Percentiles rank a stretch among this genome's conserved stretches.
These are phyloP conservation scores for Promerops cafer DNA, from an alignment of 2,113 vertebrate genomes.

Conservation along the genomic window DNA sequence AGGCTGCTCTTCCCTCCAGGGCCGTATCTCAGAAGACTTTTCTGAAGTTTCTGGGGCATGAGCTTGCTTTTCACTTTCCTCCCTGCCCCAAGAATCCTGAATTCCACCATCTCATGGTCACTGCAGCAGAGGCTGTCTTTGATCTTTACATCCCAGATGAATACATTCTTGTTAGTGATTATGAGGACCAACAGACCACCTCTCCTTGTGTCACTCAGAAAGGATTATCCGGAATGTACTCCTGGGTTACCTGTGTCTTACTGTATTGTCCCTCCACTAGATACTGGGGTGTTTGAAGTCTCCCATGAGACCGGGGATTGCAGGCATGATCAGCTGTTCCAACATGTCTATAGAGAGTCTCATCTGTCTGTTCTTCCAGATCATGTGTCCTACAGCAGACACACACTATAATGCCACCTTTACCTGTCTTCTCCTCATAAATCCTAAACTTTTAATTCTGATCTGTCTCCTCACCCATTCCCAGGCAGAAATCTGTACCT, in stretches of 20 bases:
- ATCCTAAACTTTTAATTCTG: not conserved
- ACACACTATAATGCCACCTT: not conserved
- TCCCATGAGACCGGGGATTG: not conserved
- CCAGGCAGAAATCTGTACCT: not conserved
- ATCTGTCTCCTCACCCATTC: not conserved
- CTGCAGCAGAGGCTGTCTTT: not conserved
- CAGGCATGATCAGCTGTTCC: not conserved
- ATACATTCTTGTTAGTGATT: not conserved
- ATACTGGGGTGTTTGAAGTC: not conserved
- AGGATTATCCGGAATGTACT: not conserved
- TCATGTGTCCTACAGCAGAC: not conserved
- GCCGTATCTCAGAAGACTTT: not conserved
- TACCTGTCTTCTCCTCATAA: not conserved
- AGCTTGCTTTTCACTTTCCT: not conserved
- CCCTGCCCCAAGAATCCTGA: not conserved
- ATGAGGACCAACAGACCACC: not conserved
- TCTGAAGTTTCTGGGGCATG: not conserved
- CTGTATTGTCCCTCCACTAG: not conserved
- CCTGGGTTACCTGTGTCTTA: not conserved
- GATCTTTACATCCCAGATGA: not conserved
- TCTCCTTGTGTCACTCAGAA: not conserved
- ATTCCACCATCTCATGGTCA: not conserved
- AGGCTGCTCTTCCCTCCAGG: not conserved
- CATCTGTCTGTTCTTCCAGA: not conserved
- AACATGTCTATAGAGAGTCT: not conserved